phyloP scores from a whole-genome alignment of 2,888 invertebrate genomes.

The Alitta virens region DNA sequence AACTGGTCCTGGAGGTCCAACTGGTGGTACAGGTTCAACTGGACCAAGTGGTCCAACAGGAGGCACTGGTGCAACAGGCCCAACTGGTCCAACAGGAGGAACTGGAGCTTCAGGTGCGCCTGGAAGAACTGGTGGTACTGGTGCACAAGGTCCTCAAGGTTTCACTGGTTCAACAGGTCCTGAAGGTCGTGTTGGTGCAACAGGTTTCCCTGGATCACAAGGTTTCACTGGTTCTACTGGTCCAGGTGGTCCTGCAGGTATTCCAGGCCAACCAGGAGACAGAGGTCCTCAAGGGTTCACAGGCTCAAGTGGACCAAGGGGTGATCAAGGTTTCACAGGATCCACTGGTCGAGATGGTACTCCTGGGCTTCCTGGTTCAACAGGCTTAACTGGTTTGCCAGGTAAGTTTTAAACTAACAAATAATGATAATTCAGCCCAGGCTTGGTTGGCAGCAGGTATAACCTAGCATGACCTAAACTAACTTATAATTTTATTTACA shows the following conservation, averaged over 20 bases:
- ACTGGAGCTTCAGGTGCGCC: conserved; percentile 7
- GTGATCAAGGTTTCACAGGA: conserved; percentile 9
- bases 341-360: conserved; percentile 24
- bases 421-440: too few species aligned
- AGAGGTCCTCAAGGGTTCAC: conserved; percentile 9
- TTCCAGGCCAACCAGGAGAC: conserved; percentile 16
- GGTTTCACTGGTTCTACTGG: conserved; percentile 15
- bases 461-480: too few species aligned
- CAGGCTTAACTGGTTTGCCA: conserved; percentile 13
- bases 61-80: neutral
- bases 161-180: conserved; percentile 16
- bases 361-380: conserved; percentile 16
- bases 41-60: conserved; percentile 13
- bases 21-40: conserved; percentile 16
- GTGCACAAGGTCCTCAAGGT: conserved; percentile 18
- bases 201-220: conserved; percentile 13
- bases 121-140: conserved; percentile 14
- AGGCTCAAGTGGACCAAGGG: conserved; percentile 4
- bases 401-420: too few species aligned
- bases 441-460: too few species aligned
- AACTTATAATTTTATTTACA: neutral
- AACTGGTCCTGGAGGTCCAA: conserved; percentile 16
- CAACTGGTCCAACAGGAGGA: conserved; percentile 4
- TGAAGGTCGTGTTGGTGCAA: conserved; percentile 5
- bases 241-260: conserved; percentile 8